Conservation (phyloP, 2,888 invertebrate genomes). For the Papilio protenor region DNA sequence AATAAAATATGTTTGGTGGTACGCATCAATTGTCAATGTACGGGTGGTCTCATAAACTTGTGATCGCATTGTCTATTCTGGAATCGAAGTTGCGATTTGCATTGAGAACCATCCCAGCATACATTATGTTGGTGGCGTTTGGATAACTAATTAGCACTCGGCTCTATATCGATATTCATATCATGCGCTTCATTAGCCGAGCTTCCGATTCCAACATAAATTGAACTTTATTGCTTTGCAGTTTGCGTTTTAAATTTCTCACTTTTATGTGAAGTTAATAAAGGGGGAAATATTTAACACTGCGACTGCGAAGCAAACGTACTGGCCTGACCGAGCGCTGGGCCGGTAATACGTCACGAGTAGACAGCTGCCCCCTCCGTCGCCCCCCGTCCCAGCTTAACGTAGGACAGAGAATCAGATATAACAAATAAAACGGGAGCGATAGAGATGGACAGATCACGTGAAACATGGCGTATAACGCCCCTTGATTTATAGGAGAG, state of each 20-base stretch:
- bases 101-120: conserved; percentile 79
- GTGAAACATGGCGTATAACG: conserved; percentile 85
- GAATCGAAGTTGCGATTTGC: conserved; percentile 83
- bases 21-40: conserved; percentile 44
- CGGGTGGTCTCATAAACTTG: conserved; percentile 81
- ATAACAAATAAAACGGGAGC: conserved; percentile 65
- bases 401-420: conserved; percentile 70
- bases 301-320: conserved; percentile 59
- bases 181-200: conserved; percentile 70
- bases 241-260: conserved; percentile 30
- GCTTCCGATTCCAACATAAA: conserved; percentile 54
- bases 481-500: conserved; percentile 83
- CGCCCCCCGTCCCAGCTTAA: conserved; percentile 70
- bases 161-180: conserved; percentile 76
- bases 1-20: conserved; percentile 24
- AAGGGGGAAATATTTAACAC: conserved; percentile 53
- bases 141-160: conserved; percentile 77
- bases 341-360: conserved; percentile 82
- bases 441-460: conserved; percentile 73
- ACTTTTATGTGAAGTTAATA: conserved; percentile 52
- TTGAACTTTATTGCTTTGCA: conserved; percentile 32
- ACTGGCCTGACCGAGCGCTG: conserved; percentile 76
- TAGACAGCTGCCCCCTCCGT: conserved; percentile 80
- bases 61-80: conserved; percentile 81
- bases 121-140: conserved; percentile 73